Percentiles rank a stretch among this genome's conserved stretches.
These are phyloP conservation scores for Acronicta alni DNA, from an alignment of 2,888 invertebrate genomes.

Conservation along the genomic window DNA sequence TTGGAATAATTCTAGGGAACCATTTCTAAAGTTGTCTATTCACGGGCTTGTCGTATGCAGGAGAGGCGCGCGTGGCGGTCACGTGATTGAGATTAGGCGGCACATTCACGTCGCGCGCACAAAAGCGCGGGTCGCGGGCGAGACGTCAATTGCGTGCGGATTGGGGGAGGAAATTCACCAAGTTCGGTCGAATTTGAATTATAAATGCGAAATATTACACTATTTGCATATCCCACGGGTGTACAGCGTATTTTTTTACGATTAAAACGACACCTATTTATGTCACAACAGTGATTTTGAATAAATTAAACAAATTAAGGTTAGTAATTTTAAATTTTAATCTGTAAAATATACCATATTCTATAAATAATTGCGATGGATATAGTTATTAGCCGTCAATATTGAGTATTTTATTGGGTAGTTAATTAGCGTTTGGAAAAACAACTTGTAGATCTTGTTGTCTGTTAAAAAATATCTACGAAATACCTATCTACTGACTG, in stretches of 20 bases:
- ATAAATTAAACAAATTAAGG: conserved; percentile 35
- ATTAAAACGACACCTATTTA: conserved; percentile 54
- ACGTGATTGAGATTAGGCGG: conserved; percentile 86
- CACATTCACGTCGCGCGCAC: conserved; percentile 84
- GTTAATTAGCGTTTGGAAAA: conserved; percentile 40
- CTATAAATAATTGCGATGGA: conserved; percentile 29
- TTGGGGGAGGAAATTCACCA: conserved; percentile 84
- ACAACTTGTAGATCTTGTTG: conserved; percentile 41
- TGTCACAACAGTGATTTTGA: conserved; percentile 41
- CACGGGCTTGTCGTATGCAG: conserved; percentile 83
- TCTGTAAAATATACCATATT: conserved; percentile 7
- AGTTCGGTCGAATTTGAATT: conserved; percentile 87
- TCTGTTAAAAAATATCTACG: conserved; percentile 27
- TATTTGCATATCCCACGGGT: conserved; percentile 88
- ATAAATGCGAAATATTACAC: conserved; percentile 82
- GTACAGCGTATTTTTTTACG: conserved; percentile 54
- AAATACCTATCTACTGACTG: conserved; percentile 1
- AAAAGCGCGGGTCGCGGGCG: conserved; percentile 79
- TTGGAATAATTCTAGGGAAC: conserved; percentile 41
- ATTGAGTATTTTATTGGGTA: conserved; percentile 40
- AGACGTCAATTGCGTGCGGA: conserved; percentile 84
- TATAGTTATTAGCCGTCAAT: conserved; percentile 42
- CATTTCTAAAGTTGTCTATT: conserved; percentile 69
- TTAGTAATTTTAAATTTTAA: background rate
- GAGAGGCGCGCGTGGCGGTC: conserved; percentile 80